Percentiles rank a stretch among this genome's conserved stretches.
Conservation (phyloP, 2,113 vertebrate species). For the Prietella phreatophila region DNA sequence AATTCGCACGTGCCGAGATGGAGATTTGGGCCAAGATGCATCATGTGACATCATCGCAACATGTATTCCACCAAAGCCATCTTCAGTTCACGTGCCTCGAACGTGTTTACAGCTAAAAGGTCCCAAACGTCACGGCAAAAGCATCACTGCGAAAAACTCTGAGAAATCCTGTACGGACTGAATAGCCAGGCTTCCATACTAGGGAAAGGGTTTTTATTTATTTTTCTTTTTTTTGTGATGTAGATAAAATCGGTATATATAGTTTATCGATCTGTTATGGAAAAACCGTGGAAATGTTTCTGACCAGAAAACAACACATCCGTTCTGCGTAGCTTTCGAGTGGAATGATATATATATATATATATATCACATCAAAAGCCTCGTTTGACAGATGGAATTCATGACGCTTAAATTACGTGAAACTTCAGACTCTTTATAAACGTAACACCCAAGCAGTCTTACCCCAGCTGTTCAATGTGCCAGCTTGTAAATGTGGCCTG, state of each 20-base stretch:
- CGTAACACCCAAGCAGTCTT: not conserved
- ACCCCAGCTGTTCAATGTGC: not conserved
- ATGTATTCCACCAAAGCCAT: too few species aligned
- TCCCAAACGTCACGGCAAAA: too few species aligned
- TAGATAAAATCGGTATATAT: not conserved
- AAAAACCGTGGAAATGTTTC: not conserved
- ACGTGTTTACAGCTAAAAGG: too few species aligned
- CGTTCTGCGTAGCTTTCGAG: not conserved
- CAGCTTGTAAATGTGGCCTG: slow-evolving; percentile 2
- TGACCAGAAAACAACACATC: not conserved
- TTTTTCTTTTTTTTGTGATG: not conserved
- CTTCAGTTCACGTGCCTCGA: too few species aligned
- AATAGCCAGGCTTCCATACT: not conserved
- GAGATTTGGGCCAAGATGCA: not conserved
- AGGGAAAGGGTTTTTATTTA: not conserved
- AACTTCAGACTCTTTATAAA: not conserved
- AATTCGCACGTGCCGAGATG: not conserved
- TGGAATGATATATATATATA: not conserved
- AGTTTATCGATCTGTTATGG: not conserved
- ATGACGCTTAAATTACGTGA: not conserved
- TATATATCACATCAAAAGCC: not conserved
- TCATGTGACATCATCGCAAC: too few species aligned
- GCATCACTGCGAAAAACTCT: too few species aligned
- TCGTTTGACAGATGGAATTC: not conserved
- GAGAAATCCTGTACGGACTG: too few species aligned